These are phyloP conservation scores for Hyaena hyaena DNA, from an alignment of 2,113 vertebrate genomes.

Conservation along the genomic window DNA sequence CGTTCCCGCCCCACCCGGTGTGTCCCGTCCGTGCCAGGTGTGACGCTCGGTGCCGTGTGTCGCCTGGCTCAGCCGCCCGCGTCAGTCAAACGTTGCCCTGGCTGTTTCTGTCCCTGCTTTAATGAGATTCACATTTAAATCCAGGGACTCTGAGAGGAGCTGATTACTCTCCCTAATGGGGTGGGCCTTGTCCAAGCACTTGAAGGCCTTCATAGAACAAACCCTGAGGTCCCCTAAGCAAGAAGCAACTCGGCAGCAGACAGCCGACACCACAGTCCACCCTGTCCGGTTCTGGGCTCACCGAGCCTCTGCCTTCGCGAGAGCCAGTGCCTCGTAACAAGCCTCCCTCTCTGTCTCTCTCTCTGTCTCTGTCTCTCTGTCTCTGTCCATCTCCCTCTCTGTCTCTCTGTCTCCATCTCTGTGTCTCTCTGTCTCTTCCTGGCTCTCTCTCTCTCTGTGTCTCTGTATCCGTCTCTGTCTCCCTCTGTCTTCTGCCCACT, in stretches of 20 bases:
- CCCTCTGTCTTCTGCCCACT: neutral
- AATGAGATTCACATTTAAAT: neutral
- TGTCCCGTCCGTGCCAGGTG: neutral
- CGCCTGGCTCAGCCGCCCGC: neutral
- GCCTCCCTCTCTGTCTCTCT: neutral
- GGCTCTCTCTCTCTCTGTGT: neutral
- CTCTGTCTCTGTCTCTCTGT: neutral
- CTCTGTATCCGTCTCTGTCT: neutral
- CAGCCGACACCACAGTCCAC: neutral
- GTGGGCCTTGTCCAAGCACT: neutral
- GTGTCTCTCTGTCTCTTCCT: neutral
- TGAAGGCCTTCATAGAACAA: neutral
- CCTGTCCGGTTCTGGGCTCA: neutral
- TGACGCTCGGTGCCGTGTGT: neutral
- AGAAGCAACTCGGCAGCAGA: neutral
- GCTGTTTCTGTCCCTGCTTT: neutral
- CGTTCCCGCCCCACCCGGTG: neutral
- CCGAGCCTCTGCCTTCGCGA: neutral
- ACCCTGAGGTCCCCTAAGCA: too few species aligned
- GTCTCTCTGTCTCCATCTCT: neutral
- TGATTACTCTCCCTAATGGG: neutral
- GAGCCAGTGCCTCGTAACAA: neutral
- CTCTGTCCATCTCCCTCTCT: too few species aligned
- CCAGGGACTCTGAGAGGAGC: neutral
- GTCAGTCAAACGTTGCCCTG: neutral